Evolutionary conservation across 2,888 invertebrate species (phyloP).

Genomic region (Magallana nippona): DNA sequence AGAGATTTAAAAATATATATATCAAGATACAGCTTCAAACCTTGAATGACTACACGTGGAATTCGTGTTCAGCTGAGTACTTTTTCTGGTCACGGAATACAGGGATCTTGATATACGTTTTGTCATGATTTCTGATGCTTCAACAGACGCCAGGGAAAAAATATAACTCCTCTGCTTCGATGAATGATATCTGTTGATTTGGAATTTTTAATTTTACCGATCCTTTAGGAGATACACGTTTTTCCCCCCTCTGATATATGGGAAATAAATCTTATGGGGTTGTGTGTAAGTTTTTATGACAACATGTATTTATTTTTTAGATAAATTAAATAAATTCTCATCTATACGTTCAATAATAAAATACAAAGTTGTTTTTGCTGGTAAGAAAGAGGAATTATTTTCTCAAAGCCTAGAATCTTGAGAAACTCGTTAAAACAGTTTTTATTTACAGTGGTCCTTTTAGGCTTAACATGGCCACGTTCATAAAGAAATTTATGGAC

Average conservation of each 20-base stretch:
- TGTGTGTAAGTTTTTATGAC: not conserved
- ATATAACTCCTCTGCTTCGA: slow-evolving; percentile 2
- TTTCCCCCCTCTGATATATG: not conserved
- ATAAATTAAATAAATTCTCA: no score
- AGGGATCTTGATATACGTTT: not conserved
- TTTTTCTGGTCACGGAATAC: not conserved
- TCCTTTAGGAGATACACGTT: not conserved
- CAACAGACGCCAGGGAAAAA: not conserved
- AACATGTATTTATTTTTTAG: no score
- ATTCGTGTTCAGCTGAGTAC: no score
- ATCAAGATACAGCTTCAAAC: not conserved
- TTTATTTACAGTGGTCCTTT: not conserved
- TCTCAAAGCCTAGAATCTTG: not conserved
- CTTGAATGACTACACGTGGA: no score
- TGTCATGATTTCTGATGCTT: slow-evolving; percentile 1
- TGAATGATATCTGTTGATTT: not conserved
- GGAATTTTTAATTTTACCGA: slow-evolving; percentile 16
- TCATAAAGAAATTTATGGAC: slow-evolving; percentile 21
- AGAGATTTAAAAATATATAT: not conserved
- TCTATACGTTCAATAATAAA: no score
- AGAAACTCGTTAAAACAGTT: not conserved
- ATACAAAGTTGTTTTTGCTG: no score
- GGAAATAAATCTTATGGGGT: not conserved
- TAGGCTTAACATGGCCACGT: not conserved
- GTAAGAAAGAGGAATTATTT: not conserved